phyloP scores from a whole-genome alignment of 2,113 vertebrate species.

The Megaceryle maxima region DNA sequence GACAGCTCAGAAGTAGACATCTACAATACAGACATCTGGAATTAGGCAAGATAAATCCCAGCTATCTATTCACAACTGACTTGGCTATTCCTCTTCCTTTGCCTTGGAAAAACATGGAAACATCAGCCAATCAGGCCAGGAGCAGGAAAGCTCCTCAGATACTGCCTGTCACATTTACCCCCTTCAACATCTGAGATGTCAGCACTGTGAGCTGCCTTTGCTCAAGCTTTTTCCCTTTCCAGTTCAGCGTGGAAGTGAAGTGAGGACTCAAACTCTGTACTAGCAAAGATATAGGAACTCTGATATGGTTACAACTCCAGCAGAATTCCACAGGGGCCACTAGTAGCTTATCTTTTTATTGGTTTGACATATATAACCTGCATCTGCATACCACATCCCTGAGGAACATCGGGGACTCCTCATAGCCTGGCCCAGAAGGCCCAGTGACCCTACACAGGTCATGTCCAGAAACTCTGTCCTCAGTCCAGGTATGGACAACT shows the following conservation, averaged over 20 bases:
- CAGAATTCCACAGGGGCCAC: neutral
- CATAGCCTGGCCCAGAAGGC: neutral
- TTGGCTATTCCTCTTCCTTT: neutral
- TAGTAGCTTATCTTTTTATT: neutral
- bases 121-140: neutral
- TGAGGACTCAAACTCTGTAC: neutral
- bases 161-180: neutral
- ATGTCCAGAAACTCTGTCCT: neutral
- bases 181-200: neutral
- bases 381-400: neutral
- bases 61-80: neutral
- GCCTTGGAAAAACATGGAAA: neutral
- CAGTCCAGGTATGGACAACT: neutral
- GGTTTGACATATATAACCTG: neutral
- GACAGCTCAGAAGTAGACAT: neutral
- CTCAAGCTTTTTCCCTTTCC: neutral
- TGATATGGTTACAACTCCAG: neutral
- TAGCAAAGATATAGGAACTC: neutral
- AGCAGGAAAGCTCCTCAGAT: neutral
- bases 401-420: neutral
- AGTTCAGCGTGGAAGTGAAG: fast-evolving
- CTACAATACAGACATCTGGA: neutral
- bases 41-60: neutral
- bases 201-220: neutral
- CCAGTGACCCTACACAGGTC: neutral